Evolutionary conservation across 2,888 invertebrate species (phyloP), one percentile per base, ranked within the genome.

Genomic region (Epicampocera succincta): DNA sequence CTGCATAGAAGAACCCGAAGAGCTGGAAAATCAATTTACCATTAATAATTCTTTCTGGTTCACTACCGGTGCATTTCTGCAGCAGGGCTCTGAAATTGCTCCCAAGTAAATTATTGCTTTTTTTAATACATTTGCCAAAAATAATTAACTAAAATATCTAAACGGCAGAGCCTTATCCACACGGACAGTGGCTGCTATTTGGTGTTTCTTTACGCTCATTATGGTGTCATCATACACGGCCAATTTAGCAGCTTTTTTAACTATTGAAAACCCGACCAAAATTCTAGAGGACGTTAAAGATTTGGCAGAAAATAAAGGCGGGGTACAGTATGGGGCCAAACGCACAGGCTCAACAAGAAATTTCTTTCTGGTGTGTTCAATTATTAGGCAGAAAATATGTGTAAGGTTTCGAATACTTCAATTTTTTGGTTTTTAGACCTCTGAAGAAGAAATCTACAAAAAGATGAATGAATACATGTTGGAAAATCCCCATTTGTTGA

Each of bases 201-300:
- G 96, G 97, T 97, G 96, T 95, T 97, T 97, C 88, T 97, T 97
- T 88, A 96, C 96, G 0, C 91, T 97, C 46, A 97, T 97, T 85
- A 90, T 91, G 85, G 90, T 96, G 0, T 93, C 95, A 0, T 96
- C 97, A 0, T 98, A 98, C 88, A 97, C 97, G 0, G 97, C 97
- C 19, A 97, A 98, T 91, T 92, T 98, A 82, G 97, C 97, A 65
- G 98, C 97, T n/a, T 97, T 96, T 87, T 91, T 98, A 2, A 97
- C 97, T 0, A 94, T 97, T 0, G 97, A 96, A 89, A 93, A 93
- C 0, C 92, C 94, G 3, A 93, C 93, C 19, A 93, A 93, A 84
- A 93, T 94, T 0, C 95, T 96, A 48, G 93, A 95, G 86, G 95
- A 93, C 87, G 96, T 96, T 0, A 94, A 96, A 74, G 98, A 98